These are phyloP conservation scores for Drosophila pandora DNA, from an alignment of 1,140 invertebrate species.

Conservation along the genomic window DNA sequence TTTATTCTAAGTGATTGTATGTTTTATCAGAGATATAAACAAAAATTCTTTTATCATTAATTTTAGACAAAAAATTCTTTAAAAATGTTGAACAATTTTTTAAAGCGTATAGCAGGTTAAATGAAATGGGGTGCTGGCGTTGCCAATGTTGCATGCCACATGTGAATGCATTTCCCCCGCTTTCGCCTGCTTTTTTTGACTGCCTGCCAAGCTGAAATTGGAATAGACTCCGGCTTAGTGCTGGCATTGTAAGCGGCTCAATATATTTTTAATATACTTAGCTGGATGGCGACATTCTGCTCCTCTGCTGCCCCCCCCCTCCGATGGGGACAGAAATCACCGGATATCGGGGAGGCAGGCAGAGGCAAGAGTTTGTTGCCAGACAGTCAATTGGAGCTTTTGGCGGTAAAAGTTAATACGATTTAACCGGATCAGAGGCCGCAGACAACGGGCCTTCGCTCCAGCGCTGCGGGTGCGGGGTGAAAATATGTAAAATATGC, in stretches of 20 bases:
- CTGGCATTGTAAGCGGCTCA: slow-evolving; percentile 78
- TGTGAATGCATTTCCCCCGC: slow-evolving; percentile 54
- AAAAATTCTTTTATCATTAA: too few relatives aligned
- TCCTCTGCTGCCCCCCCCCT: slow-evolving; percentile 5
- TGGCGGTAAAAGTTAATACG: slow-evolving; percentile 78
- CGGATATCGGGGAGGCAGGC: background rate
- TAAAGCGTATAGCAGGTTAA: slow-evolving; percentile 28
- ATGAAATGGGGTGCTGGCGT: slow-evolving; percentile 41
- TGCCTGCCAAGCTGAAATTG: slow-evolving; percentile 62
- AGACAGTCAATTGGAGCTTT: slow-evolving; percentile 49
- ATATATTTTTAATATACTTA: slow-evolving; percentile 82
- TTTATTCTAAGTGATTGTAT: too few relatives aligned
- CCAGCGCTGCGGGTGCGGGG: background rate
- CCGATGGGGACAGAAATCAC: background rate
- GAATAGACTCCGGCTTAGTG: slow-evolving; percentile 47
- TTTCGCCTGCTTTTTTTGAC: slow-evolving; percentile 46
- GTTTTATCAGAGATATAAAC: too few relatives aligned
- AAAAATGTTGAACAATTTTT: background rate
- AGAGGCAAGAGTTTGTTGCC: background rate
- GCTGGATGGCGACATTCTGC: slow-evolving; percentile 59
- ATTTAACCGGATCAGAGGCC: slow-evolving; percentile 75
- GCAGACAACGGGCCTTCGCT: slow-evolving; percentile 37
- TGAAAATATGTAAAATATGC: slow-evolving; percentile 74
- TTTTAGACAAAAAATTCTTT: too few relatives aligned
- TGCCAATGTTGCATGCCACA: slow-evolving; percentile 65